Evolutionary conservation across 2,113 vertebrate species (phyloP).

Genomic region (Lota lota): DNA sequence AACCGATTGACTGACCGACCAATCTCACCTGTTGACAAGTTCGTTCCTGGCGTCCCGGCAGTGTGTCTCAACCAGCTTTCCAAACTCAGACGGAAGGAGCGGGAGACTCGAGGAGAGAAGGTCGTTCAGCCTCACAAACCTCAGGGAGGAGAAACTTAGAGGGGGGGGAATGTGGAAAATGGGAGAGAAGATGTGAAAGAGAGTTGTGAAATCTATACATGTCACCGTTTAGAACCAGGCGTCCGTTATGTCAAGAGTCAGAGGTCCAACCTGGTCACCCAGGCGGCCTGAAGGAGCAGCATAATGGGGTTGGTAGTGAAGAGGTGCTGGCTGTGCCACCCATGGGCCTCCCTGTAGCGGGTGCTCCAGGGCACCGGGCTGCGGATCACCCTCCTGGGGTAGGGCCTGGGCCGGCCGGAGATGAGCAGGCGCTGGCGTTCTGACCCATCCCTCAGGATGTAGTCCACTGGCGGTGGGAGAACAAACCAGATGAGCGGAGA

Average conservation of each 20-base stretch:
- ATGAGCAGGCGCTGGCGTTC: constrained; percentile 82
- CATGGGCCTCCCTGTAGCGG: constrained; percentile 58
- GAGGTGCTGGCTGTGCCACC: constrained; percentile 79
- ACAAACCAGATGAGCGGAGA: no score
- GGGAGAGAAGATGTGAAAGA: neutral
- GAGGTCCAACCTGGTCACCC: constrained; percentile 78
- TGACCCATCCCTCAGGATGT: constrained; percentile 82
- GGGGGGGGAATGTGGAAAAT: neutral
- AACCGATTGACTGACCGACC: neutral
- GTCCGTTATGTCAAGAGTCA: neutral
- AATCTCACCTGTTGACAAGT: constrained; percentile 78
- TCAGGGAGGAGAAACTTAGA: constrained; percentile 77
- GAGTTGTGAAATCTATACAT: neutral
- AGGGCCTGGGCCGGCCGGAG: constrained; percentile 70
- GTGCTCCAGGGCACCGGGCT: constrained; percentile 84
- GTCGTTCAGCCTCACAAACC: constrained; percentile 80
- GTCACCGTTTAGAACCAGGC: neutral
- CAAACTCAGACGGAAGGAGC: constrained; percentile 74
- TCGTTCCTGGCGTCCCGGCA: constrained; percentile 71
- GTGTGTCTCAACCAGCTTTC: constrained; percentile 70
- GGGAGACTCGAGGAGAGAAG: constrained; percentile 71
- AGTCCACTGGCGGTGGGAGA: constrained; percentile 86
- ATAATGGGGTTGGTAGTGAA: constrained; percentile 79
- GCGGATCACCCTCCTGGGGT: constrained; percentile 77
- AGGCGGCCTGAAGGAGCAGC: constrained; percentile 77